A percentile compares a stretch with the other conserved stretches of the same genome.
phyloP scores from a whole-genome alignment of 1,140 invertebrate genomes.

The Calosoma granatense region DNA sequence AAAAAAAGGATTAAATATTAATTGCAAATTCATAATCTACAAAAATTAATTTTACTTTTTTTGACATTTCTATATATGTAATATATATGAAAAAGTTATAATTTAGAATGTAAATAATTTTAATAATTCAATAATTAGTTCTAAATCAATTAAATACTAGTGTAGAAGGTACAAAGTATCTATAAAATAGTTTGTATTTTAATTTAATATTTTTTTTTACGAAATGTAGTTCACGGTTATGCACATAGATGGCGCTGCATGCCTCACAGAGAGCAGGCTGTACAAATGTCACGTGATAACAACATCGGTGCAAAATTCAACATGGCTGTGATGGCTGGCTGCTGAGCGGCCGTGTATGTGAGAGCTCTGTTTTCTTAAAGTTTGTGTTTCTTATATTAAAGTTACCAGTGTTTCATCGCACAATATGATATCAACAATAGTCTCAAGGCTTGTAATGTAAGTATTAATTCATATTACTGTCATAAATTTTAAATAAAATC shows the following conservation, averaged over 20 bases:
- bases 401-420: conserved; percentile 10
- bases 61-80: too few relatives aligned
- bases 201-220: too few relatives aligned
- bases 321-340: conserved; percentile 19
- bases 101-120: too few relatives aligned
- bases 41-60: too few relatives aligned
- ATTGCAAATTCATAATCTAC: too few relatives aligned
- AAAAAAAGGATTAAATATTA: too few relatives aligned
- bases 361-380: conserved; percentile 8
- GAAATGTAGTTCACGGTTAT: too few relatives aligned
- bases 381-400: conserved; percentile 9
- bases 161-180: too few relatives aligned
- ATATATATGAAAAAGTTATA: too few relatives aligned
- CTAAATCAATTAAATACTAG: too few relatives aligned
- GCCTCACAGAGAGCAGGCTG: not conserved
- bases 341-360: conserved; percentile 14
- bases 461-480: conserved; percentile 3
- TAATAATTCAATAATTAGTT: too few relatives aligned
- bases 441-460: conserved; percentile 59
- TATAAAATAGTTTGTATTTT: too few relatives aligned
- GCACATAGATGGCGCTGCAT: not conserved
- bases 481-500: conserved; percentile 5
- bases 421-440: conserved; percentile 62
- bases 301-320: conserved; percentile 33
- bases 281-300: conserved; percentile 37